A percentile compares a stretch with the other conserved stretches of the same genome.
Evolutionary conservation across 2,797 vertebrate species (phyloP).

Genomic region (Scomberomorus guttatus): DNA sequence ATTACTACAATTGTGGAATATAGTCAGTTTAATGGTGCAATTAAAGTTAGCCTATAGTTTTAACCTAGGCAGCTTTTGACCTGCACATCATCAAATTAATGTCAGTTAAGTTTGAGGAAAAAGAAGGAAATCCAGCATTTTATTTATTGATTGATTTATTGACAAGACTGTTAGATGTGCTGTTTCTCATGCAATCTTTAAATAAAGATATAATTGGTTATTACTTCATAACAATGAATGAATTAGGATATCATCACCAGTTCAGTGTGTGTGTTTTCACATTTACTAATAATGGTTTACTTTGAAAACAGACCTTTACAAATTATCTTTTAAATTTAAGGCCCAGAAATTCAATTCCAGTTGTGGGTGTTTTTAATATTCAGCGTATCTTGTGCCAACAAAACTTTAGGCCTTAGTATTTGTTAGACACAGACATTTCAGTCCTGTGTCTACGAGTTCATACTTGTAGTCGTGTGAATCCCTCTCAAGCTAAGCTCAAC

Average conservation of each 20-base stretch:
- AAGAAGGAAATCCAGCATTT: no score
- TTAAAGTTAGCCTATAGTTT: no score
- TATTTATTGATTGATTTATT: background rate
- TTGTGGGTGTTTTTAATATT: background rate
- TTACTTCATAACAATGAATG: background rate
- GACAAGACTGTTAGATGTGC: background rate
- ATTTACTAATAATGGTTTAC: background rate
- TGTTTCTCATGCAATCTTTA: background rate
- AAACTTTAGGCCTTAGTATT: no score
- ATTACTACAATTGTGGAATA: background rate
- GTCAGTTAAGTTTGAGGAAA: no score
- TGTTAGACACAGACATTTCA: no score
- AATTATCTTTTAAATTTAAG: no score
- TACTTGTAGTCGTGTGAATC: background rate
- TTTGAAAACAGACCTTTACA: no score
- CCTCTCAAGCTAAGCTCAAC: background rate
- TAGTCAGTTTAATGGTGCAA: background rate
- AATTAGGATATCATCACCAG: background rate
- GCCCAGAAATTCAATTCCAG: no score
- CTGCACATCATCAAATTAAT: background rate
- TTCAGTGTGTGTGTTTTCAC: background rate
- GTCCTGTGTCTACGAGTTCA: background rate
- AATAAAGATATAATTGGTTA: background rate
- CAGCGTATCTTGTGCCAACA: background rate
- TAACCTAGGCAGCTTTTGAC: background rate